Evolutionary conservation across 1,140 invertebrate genomes (phyloP).

Genomic region (Psilanteris sp.): DNA sequence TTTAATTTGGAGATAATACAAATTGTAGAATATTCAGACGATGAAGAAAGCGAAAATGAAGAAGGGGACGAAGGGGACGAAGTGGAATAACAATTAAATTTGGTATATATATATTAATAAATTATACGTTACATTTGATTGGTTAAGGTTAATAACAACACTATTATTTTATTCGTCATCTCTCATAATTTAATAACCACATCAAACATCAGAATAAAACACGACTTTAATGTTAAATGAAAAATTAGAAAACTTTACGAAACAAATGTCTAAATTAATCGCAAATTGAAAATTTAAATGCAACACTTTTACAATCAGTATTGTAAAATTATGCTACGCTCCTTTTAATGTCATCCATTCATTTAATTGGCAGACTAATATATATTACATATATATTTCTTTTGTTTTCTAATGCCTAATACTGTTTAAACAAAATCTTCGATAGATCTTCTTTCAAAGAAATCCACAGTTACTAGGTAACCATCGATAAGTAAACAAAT

Average conservation of each 20-base stretch:
- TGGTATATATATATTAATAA: no score
- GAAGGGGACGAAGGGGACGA: background rate
- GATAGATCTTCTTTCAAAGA: constrained; percentile 36
- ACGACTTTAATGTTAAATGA: constrained; percentile 23
- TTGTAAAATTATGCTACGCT: constrained; percentile 32
- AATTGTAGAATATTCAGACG: constrained; percentile 1
- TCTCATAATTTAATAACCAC: constrained; percentile 50
- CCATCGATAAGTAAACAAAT: no score
- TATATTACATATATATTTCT: constrained; percentile 57
- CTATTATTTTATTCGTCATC: background rate
- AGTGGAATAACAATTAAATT: no score
- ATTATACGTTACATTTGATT: background rate
- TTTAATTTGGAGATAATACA: constrained; percentile 1
- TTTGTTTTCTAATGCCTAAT: constrained; percentile 52
- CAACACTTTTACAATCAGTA: constrained; percentile 29
- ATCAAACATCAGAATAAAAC: constrained; percentile 40
- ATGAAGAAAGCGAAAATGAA: background rate
- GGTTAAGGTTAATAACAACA: no score
- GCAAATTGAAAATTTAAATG: constrained; percentile 17
- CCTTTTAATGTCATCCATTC: constrained; percentile 39
- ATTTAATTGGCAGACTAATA: constrained; percentile 50
- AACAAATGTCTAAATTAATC: constrained; percentile 17
- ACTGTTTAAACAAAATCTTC: constrained; percentile 52
- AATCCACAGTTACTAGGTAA: constrained; percentile 30
- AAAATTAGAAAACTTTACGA: constrained; percentile 9